Percentiles rank a stretch among this genome's conserved stretches.
Conservation (phyloP, 2,888 invertebrate genomes). For the Oxytorus armatus region DNA sequence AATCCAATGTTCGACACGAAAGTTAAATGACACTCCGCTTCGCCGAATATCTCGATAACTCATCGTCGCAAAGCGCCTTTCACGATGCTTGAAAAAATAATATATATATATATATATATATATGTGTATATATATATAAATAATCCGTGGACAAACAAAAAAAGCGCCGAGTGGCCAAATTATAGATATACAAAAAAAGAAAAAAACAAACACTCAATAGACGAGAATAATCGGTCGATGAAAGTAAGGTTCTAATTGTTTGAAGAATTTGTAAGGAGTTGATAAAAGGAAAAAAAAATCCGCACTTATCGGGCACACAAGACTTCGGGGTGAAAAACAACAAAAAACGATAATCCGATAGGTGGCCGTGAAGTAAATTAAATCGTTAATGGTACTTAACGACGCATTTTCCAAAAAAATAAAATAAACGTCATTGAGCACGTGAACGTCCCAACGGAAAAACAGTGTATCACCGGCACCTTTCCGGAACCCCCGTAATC, state of each 20-base stretch:
- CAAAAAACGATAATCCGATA: constrained; percentile 24
- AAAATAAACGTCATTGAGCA: constrained; percentile 11
- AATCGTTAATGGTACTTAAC: constrained; percentile 24
- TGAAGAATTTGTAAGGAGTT: constrained; percentile 54
- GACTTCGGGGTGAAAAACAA: constrained; percentile 35
- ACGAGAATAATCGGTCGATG: constrained; percentile 63
- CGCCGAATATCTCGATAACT: constrained; percentile 52
- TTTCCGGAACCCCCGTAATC: constrained; percentile 48
- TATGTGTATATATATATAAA: too few species aligned
- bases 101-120: too few species aligned
- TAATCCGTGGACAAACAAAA: neutral
- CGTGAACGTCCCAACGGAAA: constrained; percentile 19
- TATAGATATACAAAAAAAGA: constrained; percentile 45
- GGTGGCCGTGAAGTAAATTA: constrained; percentile 28
- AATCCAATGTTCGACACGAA: constrained; percentile 38
- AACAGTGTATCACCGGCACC: constrained; percentile 19
- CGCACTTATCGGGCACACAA: constrained; percentile 48
- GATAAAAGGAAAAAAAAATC: constrained; percentile 18
- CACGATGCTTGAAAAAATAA: constrained; percentile 24
- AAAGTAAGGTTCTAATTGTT: constrained; percentile 66
- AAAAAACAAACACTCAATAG: constrained; percentile 58
- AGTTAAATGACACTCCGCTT: constrained; percentile 48
- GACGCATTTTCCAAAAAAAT: constrained; percentile 16
- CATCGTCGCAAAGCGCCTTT: constrained; percentile 43
- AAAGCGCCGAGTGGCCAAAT: constrained; percentile 51